Percentiles rank a stretch among this genome's conserved stretches.
Evolutionary conservation across 2,113 vertebrate species (phyloP).

Genomic region (Nestor notabilis): DNA sequence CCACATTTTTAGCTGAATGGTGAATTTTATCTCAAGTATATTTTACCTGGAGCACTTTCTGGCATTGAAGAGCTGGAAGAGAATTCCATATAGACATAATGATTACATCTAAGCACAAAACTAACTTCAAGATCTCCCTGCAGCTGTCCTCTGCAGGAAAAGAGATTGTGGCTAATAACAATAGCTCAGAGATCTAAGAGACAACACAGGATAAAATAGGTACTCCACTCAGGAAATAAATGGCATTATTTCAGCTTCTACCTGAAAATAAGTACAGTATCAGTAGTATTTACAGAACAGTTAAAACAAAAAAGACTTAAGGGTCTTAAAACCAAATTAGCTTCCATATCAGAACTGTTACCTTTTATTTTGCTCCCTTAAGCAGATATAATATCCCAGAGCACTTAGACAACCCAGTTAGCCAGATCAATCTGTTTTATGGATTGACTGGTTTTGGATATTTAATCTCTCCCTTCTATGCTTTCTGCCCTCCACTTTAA

Average conservation of each 20-base stretch:
- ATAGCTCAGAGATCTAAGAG: neutral
- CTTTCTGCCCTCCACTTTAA: neutral
- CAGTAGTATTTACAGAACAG: neutral
- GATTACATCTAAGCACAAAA: neutral
- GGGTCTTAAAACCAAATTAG: neutral
- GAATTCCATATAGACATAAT: neutral
- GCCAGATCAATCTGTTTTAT: neutral
- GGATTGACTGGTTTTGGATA: neutral
- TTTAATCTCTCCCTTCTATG: neutral
- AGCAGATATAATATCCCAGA: neutral
- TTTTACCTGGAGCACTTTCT: neutral
- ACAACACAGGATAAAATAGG: neutral
- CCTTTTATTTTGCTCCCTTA: neutral
- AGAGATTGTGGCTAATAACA: neutral
- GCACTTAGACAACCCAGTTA: neutral
- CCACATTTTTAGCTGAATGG: neutral
- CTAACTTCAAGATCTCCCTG: neutral
- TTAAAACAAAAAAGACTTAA: neutral
- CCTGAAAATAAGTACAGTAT: neutral
- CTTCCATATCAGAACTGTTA: neutral
- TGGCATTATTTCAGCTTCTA: neutral
- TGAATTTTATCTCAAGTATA: neutral
- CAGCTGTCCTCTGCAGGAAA: neutral
- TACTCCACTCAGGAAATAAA: neutral
- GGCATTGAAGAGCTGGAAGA: neutral